Conservation (phyloP, 2,797 vertebrate species). For the Champsocephalus gunnari region DNA sequence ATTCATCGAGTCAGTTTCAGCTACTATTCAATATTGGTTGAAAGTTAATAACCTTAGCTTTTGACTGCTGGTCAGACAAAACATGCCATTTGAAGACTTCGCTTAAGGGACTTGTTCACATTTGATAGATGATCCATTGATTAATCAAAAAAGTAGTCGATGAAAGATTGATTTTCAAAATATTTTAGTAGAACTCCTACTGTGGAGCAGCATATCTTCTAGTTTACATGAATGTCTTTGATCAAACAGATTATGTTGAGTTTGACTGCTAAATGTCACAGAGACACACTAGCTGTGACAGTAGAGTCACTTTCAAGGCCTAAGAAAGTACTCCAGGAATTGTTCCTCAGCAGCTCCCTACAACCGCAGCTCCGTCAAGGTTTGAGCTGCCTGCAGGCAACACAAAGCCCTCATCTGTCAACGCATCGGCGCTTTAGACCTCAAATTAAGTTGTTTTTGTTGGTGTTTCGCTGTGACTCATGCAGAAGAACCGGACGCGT, state of each 20-base stretch:
- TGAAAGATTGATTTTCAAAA: conserved; percentile 5
- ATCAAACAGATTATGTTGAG: conserved; percentile 22
- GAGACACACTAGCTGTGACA: conserved; percentile 33
- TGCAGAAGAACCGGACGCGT: conserved; percentile 58
- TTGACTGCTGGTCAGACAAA: background rate
- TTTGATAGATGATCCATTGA: background rate
- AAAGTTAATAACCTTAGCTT: no score
- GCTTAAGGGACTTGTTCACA: background rate
- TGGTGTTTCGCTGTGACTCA: conserved; percentile 47
- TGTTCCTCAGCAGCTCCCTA: conserved; percentile 47
- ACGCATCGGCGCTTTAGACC: conserved; percentile 47
- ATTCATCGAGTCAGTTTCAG: no score
- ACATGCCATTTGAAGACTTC: background rate
- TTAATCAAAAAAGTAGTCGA: background rate
- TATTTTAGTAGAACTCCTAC: background rate
- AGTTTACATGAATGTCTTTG: conserved; percentile 24
- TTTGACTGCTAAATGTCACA: conserved; percentile 49
- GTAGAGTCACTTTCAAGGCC: conserved; percentile 49
- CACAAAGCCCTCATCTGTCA: conserved; percentile 61
- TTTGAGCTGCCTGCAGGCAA: conserved; percentile 52
- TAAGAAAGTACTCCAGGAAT: conserved; percentile 53
- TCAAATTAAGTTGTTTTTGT: conserved; percentile 48
- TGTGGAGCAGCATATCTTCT: conserved; percentile 13
- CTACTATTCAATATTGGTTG: no score
- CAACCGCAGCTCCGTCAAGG: conserved; percentile 41